A percentile compares a stretch with the other conserved stretches of the same genome.
Conservation (phyloP, 2,888 invertebrate species). For the Carterocephalus palaemon region DNA sequence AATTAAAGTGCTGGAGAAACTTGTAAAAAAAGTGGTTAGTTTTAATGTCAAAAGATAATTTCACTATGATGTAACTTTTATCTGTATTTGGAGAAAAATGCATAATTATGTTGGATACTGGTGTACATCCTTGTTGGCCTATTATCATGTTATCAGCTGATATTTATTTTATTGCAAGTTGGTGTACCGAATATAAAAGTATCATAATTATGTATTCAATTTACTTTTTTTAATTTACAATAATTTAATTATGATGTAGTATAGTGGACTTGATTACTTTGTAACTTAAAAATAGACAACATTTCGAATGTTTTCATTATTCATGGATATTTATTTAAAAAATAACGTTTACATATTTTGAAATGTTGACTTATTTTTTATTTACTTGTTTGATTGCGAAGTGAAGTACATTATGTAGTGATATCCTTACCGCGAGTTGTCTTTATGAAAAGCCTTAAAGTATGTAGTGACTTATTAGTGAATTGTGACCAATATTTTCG, state of each 20-base stretch:
- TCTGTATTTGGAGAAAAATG: background rate
- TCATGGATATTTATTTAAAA: too few species aligned
- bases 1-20: too few species aligned
- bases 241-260: slow-evolving; percentile 9
- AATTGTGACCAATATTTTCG: slow-evolving; percentile 11
- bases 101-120: slow-evolving; percentile 1
- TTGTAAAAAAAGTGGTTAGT: too few species aligned
- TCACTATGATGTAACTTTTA: too few species aligned
- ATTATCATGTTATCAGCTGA: slow-evolving; percentile 11
- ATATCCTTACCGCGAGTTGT: slow-evolving; percentile 13
- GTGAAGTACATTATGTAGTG: slow-evolving; percentile 15
- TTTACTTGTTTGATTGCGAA: slow-evolving; percentile 12
- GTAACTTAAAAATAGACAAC: too few species aligned
- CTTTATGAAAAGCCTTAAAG: slow-evolving; percentile 16
- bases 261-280: slow-evolving; percentile 11
- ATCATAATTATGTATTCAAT: too few species aligned
- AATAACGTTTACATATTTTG: slow-evolving; percentile 8
- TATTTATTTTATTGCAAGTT: slow-evolving; percentile 23
- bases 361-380: slow-evolving; percentile 2
- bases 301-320: too few species aligned
- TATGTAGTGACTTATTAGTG: slow-evolving; percentile 18
- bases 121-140: slow-evolving; percentile 7
- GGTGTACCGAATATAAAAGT: background rate
- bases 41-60: too few species aligned
- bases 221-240: slow-evolving; percentile 2